Evolutionary conservation across 2,888 invertebrate species (phyloP), one percentile per base, ranked within the genome.

Genomic region (Nephrocerus scutellatus): DNA sequence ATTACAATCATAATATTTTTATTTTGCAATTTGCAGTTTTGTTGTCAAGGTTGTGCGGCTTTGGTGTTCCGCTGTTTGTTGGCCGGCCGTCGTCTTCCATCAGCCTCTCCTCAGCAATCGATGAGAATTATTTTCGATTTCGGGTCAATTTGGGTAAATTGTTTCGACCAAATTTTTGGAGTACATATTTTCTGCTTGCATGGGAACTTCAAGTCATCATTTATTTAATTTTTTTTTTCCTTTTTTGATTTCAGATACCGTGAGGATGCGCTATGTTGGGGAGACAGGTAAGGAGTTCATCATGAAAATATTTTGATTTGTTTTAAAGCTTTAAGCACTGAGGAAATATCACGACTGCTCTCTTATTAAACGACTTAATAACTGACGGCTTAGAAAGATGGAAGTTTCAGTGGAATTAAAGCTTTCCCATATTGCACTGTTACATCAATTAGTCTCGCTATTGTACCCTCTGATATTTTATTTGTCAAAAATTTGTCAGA

Each of bases 201-300:
- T 31, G 13, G 24, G 10, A 16, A 22, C 36, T 32, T 39, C 29
- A 30, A 25, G 30, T 41, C 5, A n/a, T 43, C 35, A 45, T 47
- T 41, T 34, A 25, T 24, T 35, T 41, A 6, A 16, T 44, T 44
- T 68, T 70, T 26, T 38, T 66, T 68, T 63, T 67, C 47, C 52
- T 53, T 60, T 59, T 62, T 68, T 66, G 57, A 58, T 78, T 80
- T 47, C 80, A 89, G 88, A 73, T 89, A 88, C 70, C 80, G 88
- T 49, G 88, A 89, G 52, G 88, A 89, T 53, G 82, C 87, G 14
- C 73, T 89, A 32, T 88, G 88, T 70, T 89, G 88, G 88, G 82
- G 86, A 34, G 88, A 88, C 72, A 82, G 88, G 88, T 88, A 75
- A 78, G 74, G 46, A n/a, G n/a, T n/a, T 30, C 15, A 10, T 19